These are phyloP conservation scores for Pygoscelis antarcticus DNA, from an alignment of 2,113 vertebrate genomes.

Conservation along the genomic window DNA sequence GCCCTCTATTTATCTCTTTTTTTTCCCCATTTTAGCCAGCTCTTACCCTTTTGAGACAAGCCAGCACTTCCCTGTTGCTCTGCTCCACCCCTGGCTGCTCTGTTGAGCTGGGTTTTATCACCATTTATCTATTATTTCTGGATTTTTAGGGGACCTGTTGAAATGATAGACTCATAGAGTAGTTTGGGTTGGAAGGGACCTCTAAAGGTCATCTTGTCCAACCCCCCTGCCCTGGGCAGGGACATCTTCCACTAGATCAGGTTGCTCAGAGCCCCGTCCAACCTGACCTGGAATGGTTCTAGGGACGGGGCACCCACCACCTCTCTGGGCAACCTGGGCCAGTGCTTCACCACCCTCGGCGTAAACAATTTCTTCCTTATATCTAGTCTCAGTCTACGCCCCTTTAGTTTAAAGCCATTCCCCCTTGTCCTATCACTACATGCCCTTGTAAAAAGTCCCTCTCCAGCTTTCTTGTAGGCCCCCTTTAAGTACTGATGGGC, in stretches of 20 bases:
- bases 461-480: too few relatives aligned
- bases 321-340: too few relatives aligned
- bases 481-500: too few relatives aligned
- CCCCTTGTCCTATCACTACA: too few relatives aligned
- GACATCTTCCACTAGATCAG: not conserved
- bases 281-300: not conserved
- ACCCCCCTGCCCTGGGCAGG: not conserved
- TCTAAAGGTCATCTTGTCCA: not conserved
- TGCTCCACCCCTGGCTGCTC: not conserved
- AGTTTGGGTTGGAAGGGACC: not conserved
- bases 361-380: too few relatives aligned
- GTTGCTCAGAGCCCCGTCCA: not conserved
- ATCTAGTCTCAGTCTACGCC: rapidly evolving
- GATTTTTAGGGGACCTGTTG: not conserved
- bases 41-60: not conserved
- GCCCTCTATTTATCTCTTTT: not conserved
- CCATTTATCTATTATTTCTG: rapidly evolving
- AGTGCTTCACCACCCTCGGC: too few relatives aligned
- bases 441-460: too few relatives aligned
- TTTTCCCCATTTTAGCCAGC: rapidly evolving
- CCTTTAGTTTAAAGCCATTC: too few relatives aligned
- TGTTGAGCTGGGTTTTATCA: rapidly evolving
- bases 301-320: too few relatives aligned
- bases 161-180: not conserved
- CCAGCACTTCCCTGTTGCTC: rapidly evolving